Base-by-base conservation (phyloP, 2,888 invertebrate genomes). In the Drosophila fungiperda region DNA sequence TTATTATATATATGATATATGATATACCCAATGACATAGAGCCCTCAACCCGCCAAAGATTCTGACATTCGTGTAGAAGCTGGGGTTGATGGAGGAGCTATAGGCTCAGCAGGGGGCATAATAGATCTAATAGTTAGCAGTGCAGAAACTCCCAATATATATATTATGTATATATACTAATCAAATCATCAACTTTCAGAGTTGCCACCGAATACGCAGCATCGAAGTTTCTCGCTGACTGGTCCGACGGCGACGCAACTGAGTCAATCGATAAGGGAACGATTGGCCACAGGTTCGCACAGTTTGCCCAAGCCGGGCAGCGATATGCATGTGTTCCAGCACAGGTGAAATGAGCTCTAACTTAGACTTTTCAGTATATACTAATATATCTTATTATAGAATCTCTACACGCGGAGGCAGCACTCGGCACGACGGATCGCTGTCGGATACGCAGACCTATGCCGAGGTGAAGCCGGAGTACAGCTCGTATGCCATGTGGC, bases 171-270 rank as follows among this genome's bases (percentile, higher is more conserved):
- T 26, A 0, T 26, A 26, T 4, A 8, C 20, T 45, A 15, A 23
- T 23, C 45, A 20, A 20, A 1, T 45, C 0, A 23, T 4, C 4
- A n/a, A n/a, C 15, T 32, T 5, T n/a, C 3, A 96, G 96, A 96
- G 94, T 80, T 92, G 66, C 92, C 93, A 58, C 94, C 95, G 82
- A 96, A 95, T 68, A 95, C 96, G 64, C 96, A 96, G 80, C 97
- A 96, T 88, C 97, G 97, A 92, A 97, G 97, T 63, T 97, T 96
- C 93, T 97, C 97, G 3, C 93, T 97, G 82, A 97, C 97, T 6
- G 97, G 97, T 23, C 96, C 97, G 33, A 96, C 97, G 17, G 97
- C 97, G 7, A 96, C 96, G 60, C 97, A 98, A 92, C 94, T 98
- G 54, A 97, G 97, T 23, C 97, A 97, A 79, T 97, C 97, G 53